phyloP scores from a whole-genome alignment of 1,140 invertebrate genomes.

The Augochlora pura region DNA sequence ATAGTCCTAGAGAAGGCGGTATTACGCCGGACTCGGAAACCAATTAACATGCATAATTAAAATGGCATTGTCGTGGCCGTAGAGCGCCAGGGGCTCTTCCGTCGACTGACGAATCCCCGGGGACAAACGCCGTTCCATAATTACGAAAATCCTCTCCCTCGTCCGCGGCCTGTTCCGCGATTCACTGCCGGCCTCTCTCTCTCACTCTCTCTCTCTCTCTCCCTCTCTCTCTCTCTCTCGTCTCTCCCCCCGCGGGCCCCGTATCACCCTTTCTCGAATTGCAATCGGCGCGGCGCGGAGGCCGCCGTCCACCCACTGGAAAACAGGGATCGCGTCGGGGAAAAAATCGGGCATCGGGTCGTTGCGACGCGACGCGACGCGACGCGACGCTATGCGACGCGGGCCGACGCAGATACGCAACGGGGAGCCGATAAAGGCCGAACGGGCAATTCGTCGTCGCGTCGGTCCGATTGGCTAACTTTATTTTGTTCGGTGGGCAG shows the following conservation, averaged over 20 bases:
- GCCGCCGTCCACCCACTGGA: conserved; percentile 2
- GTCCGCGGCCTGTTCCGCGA: conserved; percentile 18
- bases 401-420: conserved; percentile 7
- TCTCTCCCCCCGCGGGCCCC: not conserved
- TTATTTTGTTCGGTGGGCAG: conserved; percentile 67
- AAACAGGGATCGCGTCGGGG: conserved; percentile 42
- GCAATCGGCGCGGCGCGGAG: conserved; percentile 15
- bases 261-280: conserved; percentile 56
- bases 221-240: too few relatives aligned
- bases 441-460: conserved; percentile 52
- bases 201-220: too few relatives aligned
- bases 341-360: conserved; percentile 67
- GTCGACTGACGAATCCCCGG: conserved; percentile 71
- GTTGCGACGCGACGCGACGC: conserved; percentile 42
- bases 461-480: conserved; percentile 72
- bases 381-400: too few relatives aligned
- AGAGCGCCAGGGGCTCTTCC: conserved; percentile 63
- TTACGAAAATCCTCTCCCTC: conserved; percentile 69
- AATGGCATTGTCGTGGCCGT: conserved; percentile 74
- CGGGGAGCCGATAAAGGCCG: conserved; percentile 66
- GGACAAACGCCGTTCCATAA: conserved; percentile 73
- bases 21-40: conserved; percentile 72
- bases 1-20: conserved; percentile 67
- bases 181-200: not conserved
- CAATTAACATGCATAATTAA: conserved; percentile 81